phyloP scores from a whole-genome alignment of 1,140 invertebrate genomes.

The silkworm (Bombyx mori) region ASM3026992v2 NC_085110.1:9317501-9318000 shows the following conservation, averaged over 20 bases:
- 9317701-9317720: conserved; percentile 90
- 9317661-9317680: conserved; percentile 51
- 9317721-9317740: conserved; percentile 88
- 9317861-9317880: not conserved
- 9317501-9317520: too few relatives aligned
- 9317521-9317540: too few relatives aligned
- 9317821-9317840: conserved; percentile 88
- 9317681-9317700: conserved; percentile 76
- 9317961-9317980: too few relatives aligned
- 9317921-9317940: too few relatives aligned
- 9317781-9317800: conserved; percentile 86
- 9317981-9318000: too few relatives aligned
- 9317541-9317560: too few relatives aligned
- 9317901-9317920: too few relatives aligned
- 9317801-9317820: conserved; percentile 83
- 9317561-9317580: too few relatives aligned
- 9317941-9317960: too few relatives aligned
- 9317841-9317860: conserved; percentile 80
- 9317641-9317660: conserved; percentile 61
- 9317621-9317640: conserved; percentile 56
- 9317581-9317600: too few relatives aligned
- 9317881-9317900: too few relatives aligned
- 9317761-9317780: conserved; percentile 94
- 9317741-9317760: conserved; percentile 90
- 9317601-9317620: not conserved